These are phyloP conservation scores for Tigriopus californicus DNA, from an alignment of 2,888 invertebrate species.

Conservation along the genomic window DNA sequence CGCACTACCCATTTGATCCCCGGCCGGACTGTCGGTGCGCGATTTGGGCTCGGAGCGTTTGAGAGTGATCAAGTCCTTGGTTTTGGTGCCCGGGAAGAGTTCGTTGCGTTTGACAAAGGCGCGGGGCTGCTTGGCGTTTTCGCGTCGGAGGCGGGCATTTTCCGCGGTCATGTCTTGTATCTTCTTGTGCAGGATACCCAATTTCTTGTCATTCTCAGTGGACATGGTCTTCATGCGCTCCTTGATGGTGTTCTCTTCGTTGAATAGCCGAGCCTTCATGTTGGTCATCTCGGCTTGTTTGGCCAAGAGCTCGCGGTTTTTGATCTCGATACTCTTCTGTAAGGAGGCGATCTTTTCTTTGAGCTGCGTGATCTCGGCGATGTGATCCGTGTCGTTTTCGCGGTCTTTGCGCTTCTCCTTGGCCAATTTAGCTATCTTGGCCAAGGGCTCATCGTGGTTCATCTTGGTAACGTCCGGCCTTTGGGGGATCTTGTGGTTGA, in stretches of 20 bases:
- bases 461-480: constrained; percentile 41
- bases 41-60: not conserved
- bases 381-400: constrained; percentile 44
- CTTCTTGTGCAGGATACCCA: constrained; percentile 55
- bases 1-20: not conserved
- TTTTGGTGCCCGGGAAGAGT: constrained; percentile 5
- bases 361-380: constrained; percentile 81
- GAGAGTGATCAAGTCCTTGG: not conserved
- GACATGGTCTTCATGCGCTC: constrained; percentile 62
- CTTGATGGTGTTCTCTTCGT: constrained; percentile 64
- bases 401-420: constrained; percentile 18
- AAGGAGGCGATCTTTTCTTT: constrained; percentile 80
- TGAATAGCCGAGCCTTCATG: constrained; percentile 73
- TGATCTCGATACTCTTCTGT: constrained; percentile 64
- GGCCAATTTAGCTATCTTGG: constrained; percentile 15
- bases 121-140: not conserved
- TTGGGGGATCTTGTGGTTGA: constrained; percentile 47
- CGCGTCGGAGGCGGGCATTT: constrained; percentile 45
- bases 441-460: constrained; percentile 25
- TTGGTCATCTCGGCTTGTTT: constrained; percentile 42
- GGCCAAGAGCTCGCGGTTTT: constrained; percentile 62
- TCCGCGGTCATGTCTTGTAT: constrained; percentile 64
- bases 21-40: not conserved
- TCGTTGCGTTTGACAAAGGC: not conserved
- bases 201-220: constrained; percentile 53